Evolutionary conservation across 53 echinoderm and acorn worm genomes (phyloP).

Genomic region (Pentamera pediparva): DNA sequence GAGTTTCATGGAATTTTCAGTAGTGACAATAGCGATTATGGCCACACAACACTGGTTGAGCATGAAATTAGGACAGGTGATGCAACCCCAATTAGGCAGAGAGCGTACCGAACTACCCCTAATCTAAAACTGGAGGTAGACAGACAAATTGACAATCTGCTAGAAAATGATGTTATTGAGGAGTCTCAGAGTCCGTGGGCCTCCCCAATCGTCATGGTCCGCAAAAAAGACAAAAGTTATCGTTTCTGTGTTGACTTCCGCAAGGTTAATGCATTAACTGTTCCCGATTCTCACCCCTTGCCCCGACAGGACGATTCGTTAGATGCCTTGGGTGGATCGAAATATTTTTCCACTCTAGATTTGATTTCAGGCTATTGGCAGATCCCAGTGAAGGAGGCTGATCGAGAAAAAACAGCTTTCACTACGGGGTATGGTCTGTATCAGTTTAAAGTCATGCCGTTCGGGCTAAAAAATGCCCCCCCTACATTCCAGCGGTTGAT

Average conservation of each 20-base stretch:
- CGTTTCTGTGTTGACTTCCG: conserved; percentile 8
- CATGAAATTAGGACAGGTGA: too few relatives aligned
- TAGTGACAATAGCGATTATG: background rate
- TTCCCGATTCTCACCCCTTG: too few relatives aligned
- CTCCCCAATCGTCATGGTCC: conserved; percentile 11
- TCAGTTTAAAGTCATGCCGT: conserved; percentile 68
- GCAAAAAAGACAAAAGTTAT: background rate
- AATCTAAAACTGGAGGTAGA: too few relatives aligned
- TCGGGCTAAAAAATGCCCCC: conserved; percentile 59
- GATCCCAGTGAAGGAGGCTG: too few relatives aligned
- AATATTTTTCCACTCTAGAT: too few relatives aligned
- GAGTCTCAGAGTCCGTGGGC: background rate
- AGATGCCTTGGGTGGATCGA: too few relatives aligned
- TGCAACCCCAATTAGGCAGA: background rate
- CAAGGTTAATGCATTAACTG: too few relatives aligned
- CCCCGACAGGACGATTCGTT: too few relatives aligned
- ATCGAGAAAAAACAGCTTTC: too few relatives aligned
- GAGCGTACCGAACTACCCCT: background rate
- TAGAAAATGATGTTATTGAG: background rate
- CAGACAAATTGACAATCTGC: too few relatives aligned
- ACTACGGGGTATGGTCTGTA: too few relatives aligned
- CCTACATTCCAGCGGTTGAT: conserved; percentile 52
- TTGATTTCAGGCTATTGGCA: too few relatives aligned
- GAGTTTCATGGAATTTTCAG: background rate
- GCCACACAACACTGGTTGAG: background rate